Base-by-base conservation (phyloP, 2,888 invertebrate genomes). In the Pristionchus japonicus region DNA sequence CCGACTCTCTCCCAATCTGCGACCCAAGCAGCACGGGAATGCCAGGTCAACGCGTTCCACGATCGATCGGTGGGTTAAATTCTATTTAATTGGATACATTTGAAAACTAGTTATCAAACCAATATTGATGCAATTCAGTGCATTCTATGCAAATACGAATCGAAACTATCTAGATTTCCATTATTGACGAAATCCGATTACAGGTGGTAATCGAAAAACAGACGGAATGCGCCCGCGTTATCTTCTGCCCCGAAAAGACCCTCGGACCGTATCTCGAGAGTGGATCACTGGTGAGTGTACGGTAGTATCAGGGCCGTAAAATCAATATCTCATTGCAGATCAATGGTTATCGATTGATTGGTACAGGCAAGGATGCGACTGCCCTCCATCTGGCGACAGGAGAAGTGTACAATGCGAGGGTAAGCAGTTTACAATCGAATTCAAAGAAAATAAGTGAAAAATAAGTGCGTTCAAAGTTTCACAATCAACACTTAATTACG, bases 361-460 rank as follows among this genome's bases (percentile, higher is more conserved):
- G 91, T 61, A 43, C 84, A 31, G 91, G 91, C 0, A 74, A 80
- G 15, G 88, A 89, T 13, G 64, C 88, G 6, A 89, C 88, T 85
- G 90, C 91, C 3, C 67, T 91, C 49, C 89, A 91, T 87, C 61
- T 61, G 0, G 80, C 82, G 49, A 90, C 91, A 2, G 49, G 64
- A 40, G 82, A 77, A 74, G 61, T 85, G 40, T 47, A 49, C 64
- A 85, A 47, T 47, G 85, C 34, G n/a, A n/a, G 34, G 64, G 85
- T 85, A 34, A 47, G 43, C 15, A 40, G 0, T 52, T 52, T 52
- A n/a, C 1, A 23, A 6, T 27, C 27, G 3, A 31, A 70, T 70
- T 34, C 2, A 70, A 6, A 70, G 11, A 23, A 40, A 7, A 40
- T 15, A 20, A 40, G 20, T 52, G 17, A 17, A 2, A 52, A 52